These are phyloP conservation scores for Apodemia hepburni DNA, from an alignment of 2,888 invertebrate species.

Conservation along the genomic window DNA sequence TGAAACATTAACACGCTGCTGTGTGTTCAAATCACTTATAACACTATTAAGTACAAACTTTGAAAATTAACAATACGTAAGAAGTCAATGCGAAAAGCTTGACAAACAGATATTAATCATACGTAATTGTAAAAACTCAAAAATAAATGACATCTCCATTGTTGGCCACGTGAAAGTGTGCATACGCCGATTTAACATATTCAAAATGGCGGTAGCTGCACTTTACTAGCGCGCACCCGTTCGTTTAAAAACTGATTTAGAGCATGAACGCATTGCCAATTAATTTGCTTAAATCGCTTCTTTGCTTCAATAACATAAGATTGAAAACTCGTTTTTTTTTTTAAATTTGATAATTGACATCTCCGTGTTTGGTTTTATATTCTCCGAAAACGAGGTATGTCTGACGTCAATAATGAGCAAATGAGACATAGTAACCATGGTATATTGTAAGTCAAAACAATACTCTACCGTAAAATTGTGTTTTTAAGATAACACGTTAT, in stretches of 20 bases:
- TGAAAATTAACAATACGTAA: background rate
- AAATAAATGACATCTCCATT: no score
- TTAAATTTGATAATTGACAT: no score
- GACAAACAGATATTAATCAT: background rate
- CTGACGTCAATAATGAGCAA: no score
- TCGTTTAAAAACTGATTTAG: background rate
- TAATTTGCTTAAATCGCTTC: no score
- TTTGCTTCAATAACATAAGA: no score
- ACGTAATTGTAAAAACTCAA: background rate
- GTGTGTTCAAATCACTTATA: conserved; percentile 20
- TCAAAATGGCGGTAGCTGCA: background rate
- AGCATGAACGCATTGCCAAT: background rate
- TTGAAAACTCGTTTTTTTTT: no score
- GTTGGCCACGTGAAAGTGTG: background rate
- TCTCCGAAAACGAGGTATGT: no score
- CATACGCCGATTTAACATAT: background rate
- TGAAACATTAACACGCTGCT: conserved; percentile 46
- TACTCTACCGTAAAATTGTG: no score
- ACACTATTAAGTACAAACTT: conserved; percentile 21
- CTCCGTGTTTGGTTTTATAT: no score
- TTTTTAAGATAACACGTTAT: no score
- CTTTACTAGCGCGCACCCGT: background rate
- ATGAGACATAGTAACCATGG: no score
- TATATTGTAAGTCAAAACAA: no score
- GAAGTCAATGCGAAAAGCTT: background rate